Evolutionary conservation across 2,113 vertebrate genomes (phyloP).

Genomic region (Hypocryptadius cinnamomeus): DNA sequence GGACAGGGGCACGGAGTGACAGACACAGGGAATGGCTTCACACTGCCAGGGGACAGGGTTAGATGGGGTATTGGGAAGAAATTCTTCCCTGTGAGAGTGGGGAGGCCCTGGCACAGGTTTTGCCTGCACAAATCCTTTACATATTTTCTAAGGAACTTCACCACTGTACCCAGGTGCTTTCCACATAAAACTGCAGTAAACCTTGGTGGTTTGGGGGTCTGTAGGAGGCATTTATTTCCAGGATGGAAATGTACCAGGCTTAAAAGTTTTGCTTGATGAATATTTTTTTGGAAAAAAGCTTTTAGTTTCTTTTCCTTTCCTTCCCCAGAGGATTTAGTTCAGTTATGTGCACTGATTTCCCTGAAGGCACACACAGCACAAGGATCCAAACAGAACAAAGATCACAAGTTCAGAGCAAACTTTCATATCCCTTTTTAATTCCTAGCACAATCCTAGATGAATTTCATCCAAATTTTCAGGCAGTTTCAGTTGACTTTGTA

Average conservation of each 20-base stretch:
- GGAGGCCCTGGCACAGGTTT: not conserved
- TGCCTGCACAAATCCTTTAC: not conserved
- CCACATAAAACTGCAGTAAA: not conserved
- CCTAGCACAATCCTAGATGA: not conserved
- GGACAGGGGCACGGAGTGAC: not conserved
- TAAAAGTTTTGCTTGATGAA: not conserved
- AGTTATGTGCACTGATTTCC: not conserved
- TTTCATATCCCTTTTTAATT: not conserved
- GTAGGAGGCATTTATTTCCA: not conserved
- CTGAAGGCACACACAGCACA: not conserved
- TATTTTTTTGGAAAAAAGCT: not conserved
- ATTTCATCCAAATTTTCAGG: not conserved
- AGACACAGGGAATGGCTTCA: not conserved
- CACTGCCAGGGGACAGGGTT: not conserved
- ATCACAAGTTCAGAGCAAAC: not conserved
- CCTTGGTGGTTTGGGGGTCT: not conserved
- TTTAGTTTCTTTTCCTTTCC: not conserved
- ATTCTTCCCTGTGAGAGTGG: not conserved
- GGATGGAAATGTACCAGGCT: not conserved
- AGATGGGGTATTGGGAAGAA: not conserved
- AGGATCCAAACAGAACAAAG: not conserved
- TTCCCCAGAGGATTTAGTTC: not conserved
- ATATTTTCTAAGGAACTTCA: not conserved
- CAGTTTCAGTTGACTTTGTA: not conserved
- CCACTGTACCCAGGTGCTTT: not conserved